These are phyloP conservation scores for Amphibalanus amphitrite DNA, from an alignment of 1,140 invertebrate genomes.

Conservation along the genomic window DNA sequence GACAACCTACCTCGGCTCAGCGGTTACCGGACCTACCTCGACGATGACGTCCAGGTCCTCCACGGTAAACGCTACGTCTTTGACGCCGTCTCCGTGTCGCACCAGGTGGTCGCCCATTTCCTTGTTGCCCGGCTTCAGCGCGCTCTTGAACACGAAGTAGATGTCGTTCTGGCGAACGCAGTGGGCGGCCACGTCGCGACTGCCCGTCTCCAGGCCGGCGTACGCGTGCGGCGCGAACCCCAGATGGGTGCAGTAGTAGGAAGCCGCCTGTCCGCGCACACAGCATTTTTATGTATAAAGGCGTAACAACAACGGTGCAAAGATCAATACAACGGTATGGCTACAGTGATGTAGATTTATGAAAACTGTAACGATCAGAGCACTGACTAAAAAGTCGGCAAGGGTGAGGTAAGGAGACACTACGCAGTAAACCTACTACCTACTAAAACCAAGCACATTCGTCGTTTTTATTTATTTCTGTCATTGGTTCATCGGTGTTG, in stretches of 20 bases:
- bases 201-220: constrained; percentile 86
- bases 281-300: too few species aligned
- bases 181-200: constrained; percentile 60
- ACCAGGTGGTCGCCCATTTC: constrained; percentile 64
- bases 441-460: too few species aligned
- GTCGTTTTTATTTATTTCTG: too few species aligned
- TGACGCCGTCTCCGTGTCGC: constrained; percentile 89
- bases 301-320: too few species aligned
- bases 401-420: too few species aligned
- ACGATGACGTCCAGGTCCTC: constrained; percentile 82
- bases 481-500: too few species aligned
- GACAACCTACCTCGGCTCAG: not conserved
- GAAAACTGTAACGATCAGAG: too few species aligned
- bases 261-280: constrained; percentile 90
- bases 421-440: too few species aligned
- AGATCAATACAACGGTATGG: too few species aligned
- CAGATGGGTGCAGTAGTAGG: constrained; percentile 75
- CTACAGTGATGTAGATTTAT: too few species aligned
- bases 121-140: constrained; percentile 60
- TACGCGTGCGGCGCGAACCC: constrained; percentile 88
- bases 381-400: too few species aligned
- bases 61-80: constrained; percentile 87
- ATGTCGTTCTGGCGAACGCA: constrained; percentile 88
- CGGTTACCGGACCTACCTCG: constrained; percentile 29
- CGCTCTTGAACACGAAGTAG: constrained; percentile 79